phyloP scores from a whole-genome alignment of 2,113 vertebrate species.

The Trogon surrucura region DNA sequence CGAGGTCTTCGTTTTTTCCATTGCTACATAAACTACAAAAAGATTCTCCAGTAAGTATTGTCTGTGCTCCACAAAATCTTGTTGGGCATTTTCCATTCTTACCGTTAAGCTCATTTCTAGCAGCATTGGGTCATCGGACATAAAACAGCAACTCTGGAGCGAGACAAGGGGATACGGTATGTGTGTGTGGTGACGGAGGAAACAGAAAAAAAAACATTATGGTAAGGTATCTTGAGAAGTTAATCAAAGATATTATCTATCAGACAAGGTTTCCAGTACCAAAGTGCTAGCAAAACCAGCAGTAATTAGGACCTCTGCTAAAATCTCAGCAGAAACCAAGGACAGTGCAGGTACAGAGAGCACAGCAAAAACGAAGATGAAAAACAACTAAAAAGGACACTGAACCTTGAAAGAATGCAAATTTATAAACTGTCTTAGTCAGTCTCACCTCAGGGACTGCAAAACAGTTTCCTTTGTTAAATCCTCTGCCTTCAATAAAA shows the following conservation, averaged over 20 bases:
- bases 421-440: constrained; percentile 48
- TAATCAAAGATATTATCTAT: neutral
- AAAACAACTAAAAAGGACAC: constrained; percentile 43
- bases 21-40: constrained; percentile 87
- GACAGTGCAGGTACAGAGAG: neutral
- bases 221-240: neutral
- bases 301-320: neutral
- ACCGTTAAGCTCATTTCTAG: constrained; percentile 91
- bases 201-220: neutral
- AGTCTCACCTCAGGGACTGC: constrained; percentile 64
- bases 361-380: constrained; percentile 31
- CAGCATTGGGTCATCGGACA: constrained; percentile 79
- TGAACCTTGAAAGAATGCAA: constrained; percentile 50
- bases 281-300: neutral
- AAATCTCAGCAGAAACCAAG: constrained; percentile 33
- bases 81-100: constrained; percentile 79
- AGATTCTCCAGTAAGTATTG: constrained; percentile 95
- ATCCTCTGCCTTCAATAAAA: constrained; percentile 68
- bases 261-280: neutral
- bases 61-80: constrained; percentile 90
- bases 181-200: neutral
- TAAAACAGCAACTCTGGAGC: constrained; percentile 87
- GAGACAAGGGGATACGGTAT: constrained; percentile 9
- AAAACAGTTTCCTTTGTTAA: constrained; percentile 69
- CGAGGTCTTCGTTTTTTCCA: constrained; percentile 71